Base-by-base conservation (phyloP, 2,888 invertebrate species). In the Epicampocera succincta region DNA sequence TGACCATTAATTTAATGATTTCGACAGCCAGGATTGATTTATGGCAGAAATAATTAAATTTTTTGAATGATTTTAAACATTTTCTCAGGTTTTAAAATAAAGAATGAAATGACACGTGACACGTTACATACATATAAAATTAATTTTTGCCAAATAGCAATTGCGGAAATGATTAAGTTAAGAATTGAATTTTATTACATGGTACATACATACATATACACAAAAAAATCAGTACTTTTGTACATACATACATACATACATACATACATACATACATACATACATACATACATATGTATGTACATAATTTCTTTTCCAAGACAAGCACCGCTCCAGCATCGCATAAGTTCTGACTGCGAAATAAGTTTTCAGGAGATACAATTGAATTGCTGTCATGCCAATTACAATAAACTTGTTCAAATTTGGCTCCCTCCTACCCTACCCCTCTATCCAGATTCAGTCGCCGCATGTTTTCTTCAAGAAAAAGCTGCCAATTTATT, bases 401-500 rank as follows among this genome's bases (percentile, higher is more conserved):
- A 73, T 76, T 81, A 76, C 72, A 68, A 66, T 56, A 21, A 25
- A 71, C 58, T 69, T 73, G 33, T 40, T 60, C 19, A 12, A 69
- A 44, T 29, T 68, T 44, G 44, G 5, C 33, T 29, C n/a, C 12
- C 6, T 56, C 13, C 38, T 2, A 0, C 15, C 2, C 8, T 48
- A 15, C 3, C 8, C 15, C 21, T 9, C 19, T 38, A 48, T 6
- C n/a, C 2, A n/a, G 42, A 12, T 8, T 17, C 33, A 9, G 8
- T 33, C 33, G n/a, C n/a, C n/a, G n/a, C n/a, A 8, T 33, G 33
- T 33, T 6, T 33, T 33, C 9, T 33, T 5, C 9, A 9, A 33
- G 8, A 73, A 54, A 21, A 38, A 80, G 54, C 75, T 80, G 75
- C 72, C 80, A 80, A 76, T 69, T 80, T 74, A n/a, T n/a, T n/a